Evolutionary conservation across 2,888 invertebrate genomes (phyloP), one percentile per base, ranked within the genome.

Genomic region (Lamproptera curius): DNA sequence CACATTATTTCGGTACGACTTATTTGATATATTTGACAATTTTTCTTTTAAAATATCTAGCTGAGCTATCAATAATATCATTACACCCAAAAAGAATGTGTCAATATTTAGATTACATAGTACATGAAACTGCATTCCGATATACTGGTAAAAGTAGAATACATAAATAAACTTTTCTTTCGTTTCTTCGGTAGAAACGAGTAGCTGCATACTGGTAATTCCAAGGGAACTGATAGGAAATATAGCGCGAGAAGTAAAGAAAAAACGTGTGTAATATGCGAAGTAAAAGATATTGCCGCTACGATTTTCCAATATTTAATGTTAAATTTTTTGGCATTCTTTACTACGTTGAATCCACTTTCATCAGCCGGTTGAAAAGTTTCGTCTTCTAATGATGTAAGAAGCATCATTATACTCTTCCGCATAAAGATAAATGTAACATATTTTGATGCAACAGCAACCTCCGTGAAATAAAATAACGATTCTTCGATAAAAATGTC

Each of bases 61-160:
- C 42, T 82, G 79, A 1, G 77, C 76, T 52, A 75, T 74, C 0
- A 56, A 53, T n/a, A 76, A 63, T 52, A 73, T 57, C 59, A 77
- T 59, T 1, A 79, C 34, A 2, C 79, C 79, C 56, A 73, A 46
- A 34, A 80, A 63, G 51, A 76, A 77, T 1, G 72, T 60, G 44
- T 82, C 76, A 16, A 75, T 64, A 48, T 72, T 74, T 0, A 80
- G 3, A 55, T 72, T 70, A 26, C 55, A 72, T 3, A 67, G 56
- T 71, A 80, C 68, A 20, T 67, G 61, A 16, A 67, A 59, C 56
- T 70, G 61, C 45, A 80, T 75, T 0, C 73, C 73, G 9, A 69
- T 1, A 34, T 51, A n/a, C 54, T 83, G 76, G 43, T 78, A 82
- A 0, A 71, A 56, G 52, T 72, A 82, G 9, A 81, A 20, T 0